phyloP scores from a whole-genome alignment of 2,888 invertebrate genomes.

The Pammene fasciana region DNA sequence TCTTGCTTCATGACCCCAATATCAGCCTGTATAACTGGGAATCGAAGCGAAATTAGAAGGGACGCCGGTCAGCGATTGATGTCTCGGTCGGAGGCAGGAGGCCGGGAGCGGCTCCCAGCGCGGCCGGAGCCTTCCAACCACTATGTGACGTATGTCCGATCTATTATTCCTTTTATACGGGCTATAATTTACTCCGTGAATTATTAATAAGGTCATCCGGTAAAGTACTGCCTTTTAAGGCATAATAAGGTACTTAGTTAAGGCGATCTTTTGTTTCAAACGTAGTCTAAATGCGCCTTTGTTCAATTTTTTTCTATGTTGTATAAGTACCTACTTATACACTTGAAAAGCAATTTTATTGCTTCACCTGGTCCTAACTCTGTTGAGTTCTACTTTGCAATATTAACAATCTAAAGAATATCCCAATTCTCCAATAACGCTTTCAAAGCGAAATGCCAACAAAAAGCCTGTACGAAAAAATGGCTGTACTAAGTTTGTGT shows the following conservation, averaged over 20 bases:
- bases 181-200: background rate
- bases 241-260: no score
- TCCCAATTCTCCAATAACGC: slow-evolving; percentile 46
- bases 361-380: background rate
- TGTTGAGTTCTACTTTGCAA: slow-evolving; percentile 23
- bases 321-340: no score
- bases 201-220: no score
- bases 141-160: slow-evolving; percentile 17
- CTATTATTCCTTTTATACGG: background rate
- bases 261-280: no score
- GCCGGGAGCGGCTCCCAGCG: background rate
- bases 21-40: background rate
- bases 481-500: slow-evolving; percentile 54
- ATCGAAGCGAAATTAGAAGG: slow-evolving; percentile 19
- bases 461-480: slow-evolving; percentile 49
- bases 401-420: slow-evolving; percentile 46
- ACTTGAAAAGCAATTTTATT: no score
- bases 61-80: slow-evolving; percentile 9
- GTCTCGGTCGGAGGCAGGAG: slow-evolving; percentile 24
- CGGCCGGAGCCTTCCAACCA: background rate
- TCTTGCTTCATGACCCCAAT: background rate
- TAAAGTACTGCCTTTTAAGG: no score
- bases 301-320: no score
- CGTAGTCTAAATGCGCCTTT: no score
- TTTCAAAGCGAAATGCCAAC: slow-evolving; percentile 45